phyloP scores from a whole-genome alignment of 1,140 invertebrate genomes.

The Ctenoplectra terminalis region DNA sequence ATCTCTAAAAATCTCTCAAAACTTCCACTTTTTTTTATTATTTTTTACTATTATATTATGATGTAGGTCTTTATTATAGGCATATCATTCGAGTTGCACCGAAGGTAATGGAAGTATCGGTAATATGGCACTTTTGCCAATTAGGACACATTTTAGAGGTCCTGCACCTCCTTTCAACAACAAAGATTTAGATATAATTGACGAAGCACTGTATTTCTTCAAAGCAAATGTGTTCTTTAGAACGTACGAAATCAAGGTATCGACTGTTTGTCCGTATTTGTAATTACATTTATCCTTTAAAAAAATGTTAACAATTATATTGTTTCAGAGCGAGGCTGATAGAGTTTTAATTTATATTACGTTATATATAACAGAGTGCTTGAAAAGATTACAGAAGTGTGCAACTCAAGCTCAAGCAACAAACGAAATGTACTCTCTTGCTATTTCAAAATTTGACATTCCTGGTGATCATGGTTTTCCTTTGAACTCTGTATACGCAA shows the following conservation, averaged over 20 bases:
- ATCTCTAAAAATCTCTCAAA: too few relatives aligned
- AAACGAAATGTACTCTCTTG: conserved; percentile 98
- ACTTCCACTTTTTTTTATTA: background rate
- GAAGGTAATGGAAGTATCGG: conserved; percentile 91
- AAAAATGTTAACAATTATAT: background rate
- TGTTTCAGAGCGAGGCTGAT: conserved; percentile 93
- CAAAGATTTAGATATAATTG: conserved; percentile 95
- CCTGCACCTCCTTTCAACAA: conserved; percentile 89
- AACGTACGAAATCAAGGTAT: conserved; percentile 98
- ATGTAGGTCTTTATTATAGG: conserved; percentile 83
- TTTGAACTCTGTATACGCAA: conserved; percentile 98
- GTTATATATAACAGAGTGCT: conserved; percentile 99
- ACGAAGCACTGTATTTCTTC: conserved; percentile 98
- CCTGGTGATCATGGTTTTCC: conserved; percentile 98
- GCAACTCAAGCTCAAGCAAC: conserved; percentile 93
- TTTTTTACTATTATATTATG: background rate
- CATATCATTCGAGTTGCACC: conserved; percentile 96
- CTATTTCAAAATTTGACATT: conserved; percentile 97
- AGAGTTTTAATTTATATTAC: conserved; percentile 98
- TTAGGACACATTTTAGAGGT: conserved; percentile 93
- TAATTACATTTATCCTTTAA: background rate
- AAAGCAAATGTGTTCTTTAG: conserved; percentile 99
- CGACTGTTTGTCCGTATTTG: background rate
- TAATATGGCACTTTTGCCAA: conserved; percentile 95
- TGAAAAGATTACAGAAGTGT: conserved; percentile 97